Evolutionary conservation across 2,797 vertebrate genomes (phyloP), one percentile per base, ranked within the genome.

Genomic region (Enteromius trimaculatus): DNA sequence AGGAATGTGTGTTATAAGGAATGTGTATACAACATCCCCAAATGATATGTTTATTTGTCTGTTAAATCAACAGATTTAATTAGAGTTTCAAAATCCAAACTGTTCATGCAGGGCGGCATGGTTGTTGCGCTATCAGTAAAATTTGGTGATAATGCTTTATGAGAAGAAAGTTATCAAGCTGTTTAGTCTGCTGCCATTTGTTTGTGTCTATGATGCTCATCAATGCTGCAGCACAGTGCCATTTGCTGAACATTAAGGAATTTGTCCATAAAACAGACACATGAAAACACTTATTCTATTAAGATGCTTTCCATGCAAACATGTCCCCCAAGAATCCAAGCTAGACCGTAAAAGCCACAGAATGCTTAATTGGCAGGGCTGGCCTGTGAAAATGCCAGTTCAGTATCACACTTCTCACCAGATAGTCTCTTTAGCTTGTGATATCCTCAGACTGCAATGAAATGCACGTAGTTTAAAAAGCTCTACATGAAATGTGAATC

Each of bases 241-340:
- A 14, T 82, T 60, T 71, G 78, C 83, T 65, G 51, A 79, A 69
- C n/a, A 37, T 16, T 44, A 55, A 68, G 58, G 84, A 88, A 87
- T 86, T 76, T 62, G 34, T 75, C 79, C 76, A 79, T 86, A 68
- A 88, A 88, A 65, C 16, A 31, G 51, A 51, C 88, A 89, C 76
- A 86, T 87, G 87, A 84, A 88, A 90, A 87, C 85, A 74, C 84
- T 88, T 90, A 86, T 79, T 87, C 79, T 70, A 85, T 88, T 86
- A 85, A 81, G 66, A 23, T 47, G 72, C 53, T 88, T 89, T 89
- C 84, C 83, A 89, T 87, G 83, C 66, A 81, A 82, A 81, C 81
- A 51, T 74, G 74, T 80, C 81, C 77, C 51, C 37, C 51, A 86
- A 77, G 74, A 86, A 85, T 85, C 86, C 75, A 77, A 72, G 71